A percentile compares a stretch with the other conserved stretches of the same genome.
Evolutionary conservation across 2,113 vertebrate species (phyloP).

Genomic region (Nyctibius bracteatus): DNA sequence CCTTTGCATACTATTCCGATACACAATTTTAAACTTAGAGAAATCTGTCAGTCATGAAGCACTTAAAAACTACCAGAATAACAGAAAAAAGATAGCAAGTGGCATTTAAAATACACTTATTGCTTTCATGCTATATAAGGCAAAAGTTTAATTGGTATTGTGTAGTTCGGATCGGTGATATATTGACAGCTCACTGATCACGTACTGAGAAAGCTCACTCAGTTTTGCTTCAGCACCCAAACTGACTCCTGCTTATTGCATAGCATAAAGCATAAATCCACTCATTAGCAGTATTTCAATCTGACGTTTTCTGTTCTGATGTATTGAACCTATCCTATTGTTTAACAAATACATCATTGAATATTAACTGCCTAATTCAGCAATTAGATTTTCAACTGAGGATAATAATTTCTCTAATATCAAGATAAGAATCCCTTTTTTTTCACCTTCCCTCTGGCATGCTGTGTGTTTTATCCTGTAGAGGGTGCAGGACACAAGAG

Average conservation of each 20-base stretch:
- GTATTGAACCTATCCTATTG: background rate
- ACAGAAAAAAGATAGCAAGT: background rate
- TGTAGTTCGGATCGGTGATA: background rate
- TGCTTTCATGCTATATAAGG: background rate
- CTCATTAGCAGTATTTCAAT: background rate
- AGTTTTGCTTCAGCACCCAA: background rate
- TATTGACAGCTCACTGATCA: background rate
- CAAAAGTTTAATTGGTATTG: background rate
- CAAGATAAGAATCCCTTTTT: background rate
- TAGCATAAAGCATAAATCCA: background rate
- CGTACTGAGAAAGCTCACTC: background rate
- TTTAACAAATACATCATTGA: background rate
- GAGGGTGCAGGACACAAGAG: background rate
- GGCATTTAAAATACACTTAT: background rate
- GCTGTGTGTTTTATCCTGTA: background rate
- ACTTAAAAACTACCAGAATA: background rate
- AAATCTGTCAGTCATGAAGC: background rate
- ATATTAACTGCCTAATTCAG: background rate
- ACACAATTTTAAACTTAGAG: background rate
- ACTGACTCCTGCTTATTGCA: background rate
- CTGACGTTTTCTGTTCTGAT: background rate
- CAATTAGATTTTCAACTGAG: background rate
- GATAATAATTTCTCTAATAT: background rate
- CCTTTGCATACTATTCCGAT: background rate
- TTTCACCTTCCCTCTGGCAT: accelerated